These are phyloP conservation scores for Poeciliopsis prolifica DNA, from an alignment of 2,113 vertebrate genomes.

Conservation along the genomic window DNA sequence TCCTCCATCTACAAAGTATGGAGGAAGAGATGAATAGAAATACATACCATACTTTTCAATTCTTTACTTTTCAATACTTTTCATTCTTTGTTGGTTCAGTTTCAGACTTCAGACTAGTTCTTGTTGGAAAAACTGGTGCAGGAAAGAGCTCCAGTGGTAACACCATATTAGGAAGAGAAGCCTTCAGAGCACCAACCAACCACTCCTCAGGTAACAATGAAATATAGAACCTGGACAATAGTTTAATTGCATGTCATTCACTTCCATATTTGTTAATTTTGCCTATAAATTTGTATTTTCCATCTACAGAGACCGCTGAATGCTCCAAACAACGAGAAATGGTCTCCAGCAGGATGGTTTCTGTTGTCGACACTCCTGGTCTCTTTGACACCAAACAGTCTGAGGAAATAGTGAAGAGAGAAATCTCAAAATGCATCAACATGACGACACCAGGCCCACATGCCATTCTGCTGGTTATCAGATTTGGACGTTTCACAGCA, in stretches of 20 bases:
- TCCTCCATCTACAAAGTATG: no score
- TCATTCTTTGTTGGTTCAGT: no score
- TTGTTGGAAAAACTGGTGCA: constrained; percentile 6
- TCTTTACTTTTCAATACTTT: no score
- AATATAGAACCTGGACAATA: not conserved
- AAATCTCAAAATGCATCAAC: constrained; percentile 41
- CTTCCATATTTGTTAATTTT: no score
- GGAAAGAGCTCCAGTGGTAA: constrained; percentile 10
- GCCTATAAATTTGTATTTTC: no score
- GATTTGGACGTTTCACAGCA: constrained; percentile 31
- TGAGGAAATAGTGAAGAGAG: not conserved
- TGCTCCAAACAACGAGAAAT: not conserved
- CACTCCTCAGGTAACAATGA: constrained; percentile 1
- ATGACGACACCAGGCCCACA: constrained; percentile 59
- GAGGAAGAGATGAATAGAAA: no score
- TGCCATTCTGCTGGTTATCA: constrained; percentile 49
- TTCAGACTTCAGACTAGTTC: not conserved
- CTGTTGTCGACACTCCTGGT: constrained; percentile 44
- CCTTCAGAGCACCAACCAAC: not conserved
- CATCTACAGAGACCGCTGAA: constrained; percentile 7
- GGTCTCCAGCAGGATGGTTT: not conserved
- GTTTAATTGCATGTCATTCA: not conserved
- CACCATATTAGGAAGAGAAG: constrained; percentile 4
- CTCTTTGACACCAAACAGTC: constrained; percentile 33
- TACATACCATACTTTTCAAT: no score